Evolutionary conservation across 2,888 invertebrate species (phyloP).

Genomic region (Plagodis dolabraria): DNA sequence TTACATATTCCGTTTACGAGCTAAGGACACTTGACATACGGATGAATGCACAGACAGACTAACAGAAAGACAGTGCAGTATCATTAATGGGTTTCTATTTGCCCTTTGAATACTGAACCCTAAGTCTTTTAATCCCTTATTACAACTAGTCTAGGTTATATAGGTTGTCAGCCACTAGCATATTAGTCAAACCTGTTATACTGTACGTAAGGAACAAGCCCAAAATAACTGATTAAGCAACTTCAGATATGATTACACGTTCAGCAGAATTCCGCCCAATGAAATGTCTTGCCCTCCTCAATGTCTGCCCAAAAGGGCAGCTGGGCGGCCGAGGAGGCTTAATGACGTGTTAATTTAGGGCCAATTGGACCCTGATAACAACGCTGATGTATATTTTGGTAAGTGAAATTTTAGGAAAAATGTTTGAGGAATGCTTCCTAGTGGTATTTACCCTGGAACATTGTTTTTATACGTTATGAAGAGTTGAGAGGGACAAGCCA

Average conservation of each 20-base stretch:
- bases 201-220: conserved; percentile 1
- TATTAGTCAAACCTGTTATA: too few relatives aligned
- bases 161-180: too few relatives aligned
- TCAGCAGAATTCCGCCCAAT: conserved; percentile 22
- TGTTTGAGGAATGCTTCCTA: not conserved
- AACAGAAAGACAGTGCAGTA: too few relatives aligned
- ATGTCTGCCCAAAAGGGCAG: conserved; percentile 46
- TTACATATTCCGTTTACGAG: too few relatives aligned
- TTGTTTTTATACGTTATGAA: too few relatives aligned
- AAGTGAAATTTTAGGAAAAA: conserved; percentile 29
- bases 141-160: too few relatives aligned
- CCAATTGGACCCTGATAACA: conserved; percentile 47
- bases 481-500: too few relatives aligned
- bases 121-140: too few relatives aligned
- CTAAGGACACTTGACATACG: too few relatives aligned
- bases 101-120: too few relatives aligned
- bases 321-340: conserved; percentile 42
- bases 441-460: not conserved
- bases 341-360: conserved; percentile 58
- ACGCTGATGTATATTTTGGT: conserved; percentile 12
- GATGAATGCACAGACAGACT: too few relatives aligned
- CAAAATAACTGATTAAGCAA: conserved; percentile 16
- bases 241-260: conserved; percentile 20
- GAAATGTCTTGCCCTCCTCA: conserved; percentile 20
- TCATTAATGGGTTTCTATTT: too few relatives aligned